Evolutionary conservation across 2,113 vertebrate species (phyloP).

Genomic region (Fulica atra): DNA sequence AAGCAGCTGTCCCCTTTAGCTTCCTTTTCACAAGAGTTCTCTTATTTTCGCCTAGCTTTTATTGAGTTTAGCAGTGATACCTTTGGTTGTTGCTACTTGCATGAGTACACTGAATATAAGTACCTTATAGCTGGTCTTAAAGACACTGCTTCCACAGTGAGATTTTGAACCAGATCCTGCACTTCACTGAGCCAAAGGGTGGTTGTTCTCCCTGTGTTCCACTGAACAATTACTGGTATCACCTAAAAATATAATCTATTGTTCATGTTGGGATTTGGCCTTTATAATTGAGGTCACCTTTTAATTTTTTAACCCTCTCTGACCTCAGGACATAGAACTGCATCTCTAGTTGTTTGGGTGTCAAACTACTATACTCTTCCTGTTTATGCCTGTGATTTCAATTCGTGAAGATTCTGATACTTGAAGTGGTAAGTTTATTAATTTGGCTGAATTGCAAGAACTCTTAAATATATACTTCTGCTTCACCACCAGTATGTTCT

Average conservation of each 20-base stretch:
- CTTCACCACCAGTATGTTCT: neutral
- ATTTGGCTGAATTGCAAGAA: neutral
- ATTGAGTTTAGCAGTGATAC: neutral
- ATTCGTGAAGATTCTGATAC: neutral
- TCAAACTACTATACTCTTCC: no score
- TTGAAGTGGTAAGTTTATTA: neutral
- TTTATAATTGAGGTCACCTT: neutral
- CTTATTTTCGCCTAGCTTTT: neutral
- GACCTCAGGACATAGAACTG: neutral
- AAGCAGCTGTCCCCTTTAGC: neutral
- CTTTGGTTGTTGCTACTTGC: fast-evolving
- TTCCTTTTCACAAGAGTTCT: neutral
- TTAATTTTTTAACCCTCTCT: neutral
- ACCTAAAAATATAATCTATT: neutral
- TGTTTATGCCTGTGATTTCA: neutral
- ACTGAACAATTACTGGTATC: neutral
- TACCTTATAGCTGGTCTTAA: neutral
- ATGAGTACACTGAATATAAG: neutral
- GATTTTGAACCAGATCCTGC: neutral
- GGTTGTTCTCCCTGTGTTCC: neutral
- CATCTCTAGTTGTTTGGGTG: neutral
- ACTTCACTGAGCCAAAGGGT: neutral
- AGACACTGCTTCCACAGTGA: neutral
- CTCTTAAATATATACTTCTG: neutral
- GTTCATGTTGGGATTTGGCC: neutral